Percentiles rank a stretch among this genome's conserved stretches.
Evolutionary conservation across 2,113 vertebrate species (phyloP).

Genomic region (Pithys albifrons): DNA sequence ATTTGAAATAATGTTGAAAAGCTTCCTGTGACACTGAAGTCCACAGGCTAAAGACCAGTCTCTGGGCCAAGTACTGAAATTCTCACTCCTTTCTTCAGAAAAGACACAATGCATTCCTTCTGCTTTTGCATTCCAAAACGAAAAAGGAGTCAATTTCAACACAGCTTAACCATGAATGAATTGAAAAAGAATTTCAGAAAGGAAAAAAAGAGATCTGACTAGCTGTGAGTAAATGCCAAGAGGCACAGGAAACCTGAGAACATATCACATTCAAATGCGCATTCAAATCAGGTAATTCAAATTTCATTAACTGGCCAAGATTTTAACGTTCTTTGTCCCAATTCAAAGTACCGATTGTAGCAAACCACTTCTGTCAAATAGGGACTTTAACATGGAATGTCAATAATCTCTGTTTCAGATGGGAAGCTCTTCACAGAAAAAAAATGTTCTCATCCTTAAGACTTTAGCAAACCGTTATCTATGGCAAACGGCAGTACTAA

Average conservation of each 20-base stretch:
- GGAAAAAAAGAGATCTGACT: neutral
- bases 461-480: neutral
- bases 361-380: neutral
- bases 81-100: neutral
- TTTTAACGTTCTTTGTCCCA: neutral
- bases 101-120: conserved; percentile 23
- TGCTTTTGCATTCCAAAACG: neutral
- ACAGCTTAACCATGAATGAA: neutral
- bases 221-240: neutral
- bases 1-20: neutral
- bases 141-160: conserved; percentile 4
- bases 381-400: neutral
- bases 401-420: neutral
- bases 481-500: neutral
- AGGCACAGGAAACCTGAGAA: neutral
- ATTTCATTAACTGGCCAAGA: neutral
- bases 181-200: neutral
- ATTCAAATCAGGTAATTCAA: neutral
- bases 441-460: neutral
- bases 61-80: neutral
- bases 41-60: neutral
- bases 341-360: neutral
- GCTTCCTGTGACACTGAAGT: neutral
- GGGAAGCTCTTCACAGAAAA: neutral
- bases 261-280: neutral